These are phyloP conservation scores for Panthera leo DNA, from an alignment of 2,113 vertebrate species.

Conservation along the genomic window DNA sequence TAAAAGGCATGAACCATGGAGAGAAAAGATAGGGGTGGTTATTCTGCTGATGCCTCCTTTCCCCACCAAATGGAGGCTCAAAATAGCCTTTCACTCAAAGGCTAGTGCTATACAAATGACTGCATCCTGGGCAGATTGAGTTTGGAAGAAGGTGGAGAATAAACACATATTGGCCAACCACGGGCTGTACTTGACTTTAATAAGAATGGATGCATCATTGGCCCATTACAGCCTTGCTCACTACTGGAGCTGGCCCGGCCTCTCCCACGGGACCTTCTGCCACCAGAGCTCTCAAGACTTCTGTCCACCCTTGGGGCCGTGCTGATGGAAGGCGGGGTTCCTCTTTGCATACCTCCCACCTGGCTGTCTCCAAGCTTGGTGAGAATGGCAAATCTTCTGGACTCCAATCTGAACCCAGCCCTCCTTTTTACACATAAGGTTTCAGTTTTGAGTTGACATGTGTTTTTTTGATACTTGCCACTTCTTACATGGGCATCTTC, in stretches of 20 bases:
- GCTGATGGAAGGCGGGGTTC: background rate
- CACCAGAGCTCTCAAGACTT: background rate
- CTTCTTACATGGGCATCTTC: background rate
- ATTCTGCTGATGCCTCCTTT: background rate
- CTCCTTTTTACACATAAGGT: background rate
- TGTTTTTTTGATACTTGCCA: background rate
- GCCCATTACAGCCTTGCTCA: no score
- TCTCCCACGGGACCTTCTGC: background rate
- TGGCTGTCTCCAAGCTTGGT: background rate
- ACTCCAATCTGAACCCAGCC: background rate
- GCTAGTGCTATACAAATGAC: background rate
- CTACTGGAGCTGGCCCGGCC: background rate
- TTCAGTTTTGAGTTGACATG: background rate
- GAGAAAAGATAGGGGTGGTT: background rate
- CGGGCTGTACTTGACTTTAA: background rate
- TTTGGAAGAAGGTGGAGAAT: background rate
- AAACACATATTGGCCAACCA: background rate
- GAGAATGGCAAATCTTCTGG: background rate
- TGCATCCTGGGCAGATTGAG: background rate
- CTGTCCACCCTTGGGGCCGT: background rate
- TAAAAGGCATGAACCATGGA: slow-evolving; percentile 65
- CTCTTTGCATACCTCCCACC: background rate
- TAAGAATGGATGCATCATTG: background rate
- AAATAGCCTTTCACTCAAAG: background rate
- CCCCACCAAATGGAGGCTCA: background rate